phyloP scores from a whole-genome alignment of 2,797 vertebrate genomes.

The Rhabdomys pumilio region DNA sequence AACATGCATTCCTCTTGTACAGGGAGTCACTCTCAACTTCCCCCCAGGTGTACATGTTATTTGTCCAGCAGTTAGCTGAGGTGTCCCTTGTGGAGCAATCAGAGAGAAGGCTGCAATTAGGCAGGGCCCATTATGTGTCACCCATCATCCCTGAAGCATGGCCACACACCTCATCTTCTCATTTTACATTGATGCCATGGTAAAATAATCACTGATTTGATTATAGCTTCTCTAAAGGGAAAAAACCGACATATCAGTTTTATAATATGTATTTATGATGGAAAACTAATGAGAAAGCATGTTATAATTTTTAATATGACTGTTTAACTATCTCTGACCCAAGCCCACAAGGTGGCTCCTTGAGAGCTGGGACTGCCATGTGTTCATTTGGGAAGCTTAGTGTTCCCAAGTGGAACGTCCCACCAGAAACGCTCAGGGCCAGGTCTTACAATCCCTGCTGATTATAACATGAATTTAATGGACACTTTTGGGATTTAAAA shows the following conservation, averaged over 20 bases:
- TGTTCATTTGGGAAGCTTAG: background rate
- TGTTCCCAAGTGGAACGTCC: background rate
- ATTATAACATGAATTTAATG: background rate
- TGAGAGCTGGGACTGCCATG: background rate
- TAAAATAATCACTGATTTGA: background rate
- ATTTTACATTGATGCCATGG: background rate
- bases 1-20: background rate
- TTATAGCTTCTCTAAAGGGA: background rate
- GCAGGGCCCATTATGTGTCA: background rate
- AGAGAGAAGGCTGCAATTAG: background rate
- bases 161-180: background rate
- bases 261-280: background rate
- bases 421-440: background rate
- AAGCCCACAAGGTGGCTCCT: background rate
- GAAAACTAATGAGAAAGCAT: constrained; percentile 8
- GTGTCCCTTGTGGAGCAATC: fast-evolving
- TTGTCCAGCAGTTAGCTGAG: background rate
- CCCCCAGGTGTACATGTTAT: background rate
- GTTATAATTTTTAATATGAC: background rate
- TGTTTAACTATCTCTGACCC: background rate
- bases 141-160: background rate
- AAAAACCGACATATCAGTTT: background rate
- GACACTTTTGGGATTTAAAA: background rate
- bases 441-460: background rate
- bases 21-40: background rate